Evolutionary conservation across 2,888 invertebrate species (phyloP).

Genomic region (Amiota communis): DNA sequence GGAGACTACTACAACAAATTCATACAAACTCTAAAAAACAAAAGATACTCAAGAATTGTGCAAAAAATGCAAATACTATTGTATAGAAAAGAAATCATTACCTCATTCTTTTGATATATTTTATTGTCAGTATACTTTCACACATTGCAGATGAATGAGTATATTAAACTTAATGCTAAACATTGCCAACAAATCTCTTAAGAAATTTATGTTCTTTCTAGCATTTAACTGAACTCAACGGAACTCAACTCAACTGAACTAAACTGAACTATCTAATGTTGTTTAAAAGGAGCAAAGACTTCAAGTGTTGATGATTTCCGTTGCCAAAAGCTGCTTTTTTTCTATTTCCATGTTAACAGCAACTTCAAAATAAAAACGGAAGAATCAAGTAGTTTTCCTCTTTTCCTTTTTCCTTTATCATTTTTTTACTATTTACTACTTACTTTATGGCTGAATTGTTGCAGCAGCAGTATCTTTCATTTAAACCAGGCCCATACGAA

Average conservation of each 20-base stretch:
- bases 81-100: neutral
- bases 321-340: conserved; percentile 57
- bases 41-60: neutral
- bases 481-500: conserved; percentile 40
- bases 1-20: neutral
- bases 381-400: conserved; percentile 68
- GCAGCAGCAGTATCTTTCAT: conserved; percentile 63
- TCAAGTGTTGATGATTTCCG: conserved; percentile 63
- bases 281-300: conserved; percentile 57
- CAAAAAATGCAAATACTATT: neutral
- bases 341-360: conserved; percentile 50
- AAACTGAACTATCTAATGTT: conserved; percentile 63
- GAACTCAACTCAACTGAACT: neutral
- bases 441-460: conserved; percentile 40
- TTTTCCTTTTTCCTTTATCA: conserved; percentile 67
- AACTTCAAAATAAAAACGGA: conserved; percentile 44
- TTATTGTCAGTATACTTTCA: neutral
- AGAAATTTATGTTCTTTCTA: conserved; percentile 31
- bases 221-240: too few species aligned
- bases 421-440: conserved; percentile 9
- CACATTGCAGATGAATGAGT: neutral
- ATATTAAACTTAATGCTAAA: conserved; percentile 24
- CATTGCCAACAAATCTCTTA: neutral
- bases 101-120: neutral
- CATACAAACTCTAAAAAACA: neutral